Evolutionary conservation across 2,797 vertebrate genomes (phyloP).

Genomic region (Macropodus opercularis): DNA sequence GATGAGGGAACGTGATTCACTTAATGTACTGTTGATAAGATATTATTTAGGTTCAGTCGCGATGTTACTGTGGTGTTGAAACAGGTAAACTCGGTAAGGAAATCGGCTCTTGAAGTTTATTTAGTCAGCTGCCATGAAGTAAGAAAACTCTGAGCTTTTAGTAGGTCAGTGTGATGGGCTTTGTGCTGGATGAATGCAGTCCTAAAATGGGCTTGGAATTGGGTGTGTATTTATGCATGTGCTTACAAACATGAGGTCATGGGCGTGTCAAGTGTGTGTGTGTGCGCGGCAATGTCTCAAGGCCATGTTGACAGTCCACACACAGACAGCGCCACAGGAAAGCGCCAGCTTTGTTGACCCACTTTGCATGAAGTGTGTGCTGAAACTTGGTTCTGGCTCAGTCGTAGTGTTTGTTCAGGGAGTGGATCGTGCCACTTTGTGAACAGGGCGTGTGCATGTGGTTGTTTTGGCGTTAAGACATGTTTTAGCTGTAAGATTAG

Average conservation of each 20-base stretch:
- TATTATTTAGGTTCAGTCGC: constrained; percentile 19
- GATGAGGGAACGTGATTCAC: constrained; percentile 27
- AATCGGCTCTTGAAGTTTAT: constrained; percentile 16
- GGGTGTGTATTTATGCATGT: constrained; percentile 49
- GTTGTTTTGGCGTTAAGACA: not conserved
- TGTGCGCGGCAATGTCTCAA: constrained; percentile 57
- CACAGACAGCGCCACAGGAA: constrained; percentile 70
- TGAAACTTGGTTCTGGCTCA: constrained; percentile 48
- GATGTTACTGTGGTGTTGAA: constrained; percentile 9
- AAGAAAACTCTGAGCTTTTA: constrained; percentile 6
- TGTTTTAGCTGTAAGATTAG: constrained; percentile 1
- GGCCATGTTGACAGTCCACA: constrained; percentile 78
- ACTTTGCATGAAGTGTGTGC: constrained; percentile 54
- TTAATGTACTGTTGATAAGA: constrained; percentile 1
- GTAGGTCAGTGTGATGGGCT: constrained; percentile 25
- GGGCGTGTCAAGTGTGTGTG: constrained; percentile 54
- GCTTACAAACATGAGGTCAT: constrained; percentile 55
- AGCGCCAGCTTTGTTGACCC: constrained; percentile 74
- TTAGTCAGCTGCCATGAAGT: constrained; percentile 12
- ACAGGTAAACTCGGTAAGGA: not conserved
- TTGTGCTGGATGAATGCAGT: constrained; percentile 23
- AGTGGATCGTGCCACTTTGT: constrained; percentile 54
- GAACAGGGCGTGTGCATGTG: constrained; percentile 13
- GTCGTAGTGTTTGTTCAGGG: constrained; percentile 64
- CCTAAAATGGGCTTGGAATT: constrained; percentile 19